These are phyloP conservation scores for Bombus confusus DNA, from an alignment of 1,140 invertebrate species.

Conservation along the genomic window DNA sequence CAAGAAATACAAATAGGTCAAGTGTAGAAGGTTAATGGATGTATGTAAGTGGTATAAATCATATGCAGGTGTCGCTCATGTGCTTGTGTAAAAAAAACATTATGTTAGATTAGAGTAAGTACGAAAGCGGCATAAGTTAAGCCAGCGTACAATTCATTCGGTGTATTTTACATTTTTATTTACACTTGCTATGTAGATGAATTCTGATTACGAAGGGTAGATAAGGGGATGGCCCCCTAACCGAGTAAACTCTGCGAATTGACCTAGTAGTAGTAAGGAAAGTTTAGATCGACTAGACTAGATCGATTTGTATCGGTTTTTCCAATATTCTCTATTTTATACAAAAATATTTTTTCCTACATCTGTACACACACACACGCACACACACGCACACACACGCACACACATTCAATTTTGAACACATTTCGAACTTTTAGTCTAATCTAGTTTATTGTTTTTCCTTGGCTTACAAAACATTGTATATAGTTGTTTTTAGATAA, in stretches of 20 bases:
- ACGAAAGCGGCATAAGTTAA: background rate
- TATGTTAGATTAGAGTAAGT: background rate
- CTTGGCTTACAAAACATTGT: too few relatives aligned
- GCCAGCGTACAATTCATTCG: background rate
- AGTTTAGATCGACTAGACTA: background rate
- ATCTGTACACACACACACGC: too few relatives aligned
- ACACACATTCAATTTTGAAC: background rate
- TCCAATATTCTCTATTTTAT: background rate
- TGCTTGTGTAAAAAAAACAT: background rate
- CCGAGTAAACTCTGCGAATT: conserved; percentile 67
- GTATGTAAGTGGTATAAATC: background rate
- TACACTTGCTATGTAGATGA: conserved; percentile 9
- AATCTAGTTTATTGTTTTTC: too few relatives aligned
- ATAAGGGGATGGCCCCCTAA: conserved; percentile 71
- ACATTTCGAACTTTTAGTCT: background rate
- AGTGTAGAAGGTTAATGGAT: background rate
- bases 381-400: too few relatives aligned
- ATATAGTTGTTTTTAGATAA: background rate
- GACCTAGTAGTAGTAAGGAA: conserved; percentile 59
- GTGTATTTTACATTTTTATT: background rate
- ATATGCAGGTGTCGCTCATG: background rate
- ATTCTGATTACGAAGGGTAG: conserved; percentile 58
- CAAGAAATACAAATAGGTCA: background rate
- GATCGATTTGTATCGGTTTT: too few relatives aligned
- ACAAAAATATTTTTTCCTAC: background rate